Evolutionary conservation across 2,797 vertebrate genomes (phyloP).

Genomic region (Anguilla anguilla): DNA sequence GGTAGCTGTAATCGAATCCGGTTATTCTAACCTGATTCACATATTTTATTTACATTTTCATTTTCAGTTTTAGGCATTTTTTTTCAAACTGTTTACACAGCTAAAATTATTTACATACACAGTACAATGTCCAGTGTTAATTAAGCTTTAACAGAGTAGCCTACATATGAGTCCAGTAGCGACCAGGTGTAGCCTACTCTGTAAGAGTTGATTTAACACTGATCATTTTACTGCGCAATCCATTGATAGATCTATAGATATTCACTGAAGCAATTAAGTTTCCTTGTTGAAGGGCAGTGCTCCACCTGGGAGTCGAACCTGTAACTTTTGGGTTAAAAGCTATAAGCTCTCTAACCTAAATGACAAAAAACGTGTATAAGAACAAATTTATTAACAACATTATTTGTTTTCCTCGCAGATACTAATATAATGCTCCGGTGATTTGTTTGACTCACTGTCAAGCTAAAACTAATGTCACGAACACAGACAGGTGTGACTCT

Average conservation of each 20-base stretch:
- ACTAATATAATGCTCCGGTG: not conserved
- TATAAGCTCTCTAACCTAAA: not conserved
- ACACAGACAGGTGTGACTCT: not conserved
- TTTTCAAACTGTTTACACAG: not conserved
- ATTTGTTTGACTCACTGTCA: constrained; percentile 4
- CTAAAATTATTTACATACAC: not conserved
- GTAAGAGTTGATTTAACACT: too few species aligned
- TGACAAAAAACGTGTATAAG: not conserved
- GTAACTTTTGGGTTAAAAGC: not conserved
- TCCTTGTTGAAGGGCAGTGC: not conserved
- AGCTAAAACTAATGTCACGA: not conserved
- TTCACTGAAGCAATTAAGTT: too few species aligned
- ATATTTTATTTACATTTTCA: constrained; percentile 4
- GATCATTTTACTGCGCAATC: too few species aligned
- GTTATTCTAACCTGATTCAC: not conserved
- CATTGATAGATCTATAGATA: too few species aligned
- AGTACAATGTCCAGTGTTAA: too few species aligned
- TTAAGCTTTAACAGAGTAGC: too few species aligned
- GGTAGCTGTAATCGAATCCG: not conserved
- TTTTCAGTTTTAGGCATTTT: not conserved
- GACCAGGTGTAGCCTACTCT: too few species aligned
- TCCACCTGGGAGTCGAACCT: not conserved
- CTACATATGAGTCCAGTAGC: too few species aligned
- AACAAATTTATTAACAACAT: not conserved
- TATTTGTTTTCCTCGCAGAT: not conserved